Percentiles rank a stretch among this genome's conserved stretches.
Evolutionary conservation across 2,888 invertebrate genomes (phyloP).

Genomic region (Eilema depressum): DNA sequence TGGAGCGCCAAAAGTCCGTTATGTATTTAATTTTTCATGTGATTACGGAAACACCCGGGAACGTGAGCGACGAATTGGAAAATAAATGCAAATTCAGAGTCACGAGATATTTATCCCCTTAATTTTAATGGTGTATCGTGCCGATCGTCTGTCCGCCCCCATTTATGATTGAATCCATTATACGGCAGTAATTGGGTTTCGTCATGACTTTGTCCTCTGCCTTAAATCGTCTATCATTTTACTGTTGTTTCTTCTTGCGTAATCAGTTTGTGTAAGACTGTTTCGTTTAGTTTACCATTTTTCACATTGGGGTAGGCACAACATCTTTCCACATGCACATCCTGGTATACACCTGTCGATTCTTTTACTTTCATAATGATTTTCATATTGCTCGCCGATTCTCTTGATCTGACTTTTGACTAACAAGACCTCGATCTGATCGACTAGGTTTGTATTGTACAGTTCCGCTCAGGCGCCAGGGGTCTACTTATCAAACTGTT

Average conservation of each 20-base stretch:
- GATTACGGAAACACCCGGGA: not conserved
- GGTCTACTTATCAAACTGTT: too few species aligned
- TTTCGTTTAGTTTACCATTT: not conserved
- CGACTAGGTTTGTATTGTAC: not conserved
- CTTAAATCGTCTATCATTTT: constrained; percentile 15
- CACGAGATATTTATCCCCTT: constrained; percentile 60
- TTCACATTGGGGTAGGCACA: not conserved
- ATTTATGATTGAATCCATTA: constrained; percentile 33
- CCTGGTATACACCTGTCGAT: too few species aligned
- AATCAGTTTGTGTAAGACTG: not conserved
- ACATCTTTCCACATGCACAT: too few species aligned
- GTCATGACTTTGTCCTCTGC: constrained; percentile 36
- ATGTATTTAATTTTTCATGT: not conserved
- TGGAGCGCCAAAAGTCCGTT: not conserved
- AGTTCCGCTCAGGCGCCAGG: too few species aligned
- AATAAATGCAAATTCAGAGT: constrained; percentile 60
- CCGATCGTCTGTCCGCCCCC: constrained; percentile 21
- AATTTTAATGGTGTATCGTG: constrained; percentile 57
- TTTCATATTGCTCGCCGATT: too few species aligned
- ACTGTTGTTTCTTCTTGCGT: not conserved
- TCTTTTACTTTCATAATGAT: too few species aligned
- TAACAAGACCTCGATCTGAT: too few species aligned
- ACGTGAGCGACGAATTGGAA: not conserved
- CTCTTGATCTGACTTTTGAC: too few species aligned
- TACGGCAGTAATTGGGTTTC: constrained; percentile 40